A percentile compares a stretch with the other conserved stretches of the same genome.
Conservation (phyloP, 2,888 invertebrate species). For the Eubasilissa splendida region DNA sequence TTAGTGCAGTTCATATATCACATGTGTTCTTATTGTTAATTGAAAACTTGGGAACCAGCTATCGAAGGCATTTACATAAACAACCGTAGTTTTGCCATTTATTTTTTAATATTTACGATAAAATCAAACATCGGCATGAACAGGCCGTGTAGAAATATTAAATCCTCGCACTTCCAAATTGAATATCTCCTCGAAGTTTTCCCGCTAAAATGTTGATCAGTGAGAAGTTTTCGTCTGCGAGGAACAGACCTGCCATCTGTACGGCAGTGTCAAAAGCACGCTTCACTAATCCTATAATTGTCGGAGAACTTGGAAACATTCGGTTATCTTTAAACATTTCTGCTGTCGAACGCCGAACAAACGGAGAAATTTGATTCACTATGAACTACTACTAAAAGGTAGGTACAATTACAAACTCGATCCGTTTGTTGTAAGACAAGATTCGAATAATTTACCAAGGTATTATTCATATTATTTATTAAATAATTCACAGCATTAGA, state of each 20-base stretch:
- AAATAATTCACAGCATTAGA: too few species aligned
- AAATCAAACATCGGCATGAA: too few species aligned
- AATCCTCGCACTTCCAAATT: background rate
- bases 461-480: too few species aligned
- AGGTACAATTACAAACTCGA: background rate
- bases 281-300: constrained; percentile 53
- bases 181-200: background rate
- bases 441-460: too few species aligned
- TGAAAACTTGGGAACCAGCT: too few species aligned
- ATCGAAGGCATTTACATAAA: too few species aligned
- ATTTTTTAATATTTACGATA: too few species aligned
- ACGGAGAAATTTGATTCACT: constrained; percentile 33
- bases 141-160: too few species aligned
- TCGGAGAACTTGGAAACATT: constrained; percentile 40
- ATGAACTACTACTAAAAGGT: constrained; percentile 4
- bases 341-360: constrained; percentile 40
- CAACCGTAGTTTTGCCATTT: too few species aligned
- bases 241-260: constrained; percentile 44
- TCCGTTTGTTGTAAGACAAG: background rate
- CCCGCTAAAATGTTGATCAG: background rate
- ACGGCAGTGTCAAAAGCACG: constrained; percentile 49
- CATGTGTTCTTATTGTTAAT: too few species aligned
- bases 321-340: constrained; percentile 48
- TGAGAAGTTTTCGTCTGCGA: background rate
- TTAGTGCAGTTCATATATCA: too few species aligned